phyloP scores from a whole-genome alignment of 2,113 vertebrate genomes.

The Grammomys surdaster region DNA sequence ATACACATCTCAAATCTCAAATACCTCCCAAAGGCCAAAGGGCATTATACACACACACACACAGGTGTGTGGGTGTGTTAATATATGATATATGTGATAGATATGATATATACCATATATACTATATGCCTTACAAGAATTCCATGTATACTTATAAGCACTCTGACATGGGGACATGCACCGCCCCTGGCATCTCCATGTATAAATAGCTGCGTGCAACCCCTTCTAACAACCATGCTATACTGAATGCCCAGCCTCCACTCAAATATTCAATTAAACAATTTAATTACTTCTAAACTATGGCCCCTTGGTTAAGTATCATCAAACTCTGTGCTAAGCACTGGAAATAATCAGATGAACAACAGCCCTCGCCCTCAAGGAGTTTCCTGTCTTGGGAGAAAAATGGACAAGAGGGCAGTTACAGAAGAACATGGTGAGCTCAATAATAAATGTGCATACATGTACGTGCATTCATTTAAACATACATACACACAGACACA shows the following conservation, averaged over 20 bases:
- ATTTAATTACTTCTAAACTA: conserved; percentile 41
- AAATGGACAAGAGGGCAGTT: not conserved
- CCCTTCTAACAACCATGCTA: not conserved
- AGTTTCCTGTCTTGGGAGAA: not conserved
- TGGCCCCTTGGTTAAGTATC: not conserved
- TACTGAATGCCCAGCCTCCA: not conserved
- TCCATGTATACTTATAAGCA: not conserved
- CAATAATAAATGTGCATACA: not conserved
- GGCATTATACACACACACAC: not conserved
- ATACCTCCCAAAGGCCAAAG: not conserved
- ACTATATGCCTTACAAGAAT: not conserved
- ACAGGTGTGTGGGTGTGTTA: no score
- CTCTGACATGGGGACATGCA: not conserved
- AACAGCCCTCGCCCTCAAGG: not conserved
- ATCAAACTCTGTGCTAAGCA: not conserved
- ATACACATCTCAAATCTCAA: not conserved
- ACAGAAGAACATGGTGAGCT: no score
- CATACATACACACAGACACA: not conserved
- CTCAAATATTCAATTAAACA: conserved; percentile 51
- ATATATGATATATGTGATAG: no score
- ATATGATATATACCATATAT: no score
- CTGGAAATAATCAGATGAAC: not conserved
- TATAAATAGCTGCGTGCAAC: not conserved
- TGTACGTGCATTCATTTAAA: not conserved
- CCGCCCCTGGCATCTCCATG: not conserved